Base-by-base conservation (phyloP, 2,888 invertebrate genomes). In the Caenorhabditis macrosperma region DNA sequence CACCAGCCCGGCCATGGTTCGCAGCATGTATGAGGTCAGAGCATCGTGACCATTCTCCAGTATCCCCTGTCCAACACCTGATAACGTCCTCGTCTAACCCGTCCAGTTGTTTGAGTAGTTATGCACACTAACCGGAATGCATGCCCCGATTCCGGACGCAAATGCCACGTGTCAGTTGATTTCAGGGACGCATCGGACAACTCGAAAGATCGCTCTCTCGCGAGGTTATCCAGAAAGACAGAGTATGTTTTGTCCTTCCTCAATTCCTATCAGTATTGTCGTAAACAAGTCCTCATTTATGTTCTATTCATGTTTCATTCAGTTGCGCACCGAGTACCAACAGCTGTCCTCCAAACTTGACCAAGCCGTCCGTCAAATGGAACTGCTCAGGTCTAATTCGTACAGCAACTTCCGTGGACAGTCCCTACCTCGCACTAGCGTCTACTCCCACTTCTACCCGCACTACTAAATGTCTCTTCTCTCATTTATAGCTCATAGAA, bases 371-470 rank as follows among this genome's bases (percentile, higher is more conserved):
- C 86, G 88, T 61, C 90, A 90, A 78, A 88, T 90, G 88, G 89
- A 90, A 72, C 83, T 90, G 78, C 82, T 90, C 81, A 87, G 90
- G 75, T 85, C 87, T 38, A 85, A 85, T 66, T 88, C 86, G 59
- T 90, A 90, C 82, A 79, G 82, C 55, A 72, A 83, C 50, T 76
- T 59, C 66, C 85, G 89, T 64, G 83, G 85, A 22, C 85, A 87
- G 52, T 87, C 87, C 22, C 66, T 81, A 54, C 88, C 89, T 26
- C 83, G 90, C 66, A 87, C 89, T 44, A 88, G 84, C 76, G 88
- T 90, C 79, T 90, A 86, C 85, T 81, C 87, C 76, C 87, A 88
- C 79, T 90, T 90, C 84, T 90, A 89, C 74, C 90, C 90, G 72
- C 88, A 89, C 83, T 90, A 88, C 79, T 90, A 81, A 81, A 74